Percentiles rank a stretch among this genome's conserved stretches.
phyloP scores from a whole-genome alignment of 2,888 invertebrate genomes.

The Drosophila diplacantha region DNA sequence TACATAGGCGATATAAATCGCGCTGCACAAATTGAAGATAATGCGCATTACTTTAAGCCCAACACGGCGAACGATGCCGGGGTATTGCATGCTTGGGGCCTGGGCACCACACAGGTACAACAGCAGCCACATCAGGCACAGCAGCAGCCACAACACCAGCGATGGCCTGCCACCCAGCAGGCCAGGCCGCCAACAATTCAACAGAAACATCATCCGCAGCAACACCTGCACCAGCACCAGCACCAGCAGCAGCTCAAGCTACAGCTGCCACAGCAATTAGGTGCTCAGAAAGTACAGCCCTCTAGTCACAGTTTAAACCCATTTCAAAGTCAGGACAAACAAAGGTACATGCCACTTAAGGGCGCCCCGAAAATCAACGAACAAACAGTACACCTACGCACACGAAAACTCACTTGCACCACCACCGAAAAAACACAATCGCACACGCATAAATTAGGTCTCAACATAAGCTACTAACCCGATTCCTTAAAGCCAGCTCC shows the following conservation, averaged over 20 bases:
- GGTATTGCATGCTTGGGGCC: conserved; percentile 82
- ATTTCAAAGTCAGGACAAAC: conserved; percentile 71
- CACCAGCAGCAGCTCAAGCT: conserved; percentile 50
- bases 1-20: conserved; percentile 81
- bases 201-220: conserved; percentile 45
- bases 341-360: conserved; percentile 67
- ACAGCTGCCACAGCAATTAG: conserved; percentile 48
- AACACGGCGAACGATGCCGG: conserved; percentile 79
- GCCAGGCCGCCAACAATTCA: conserved; percentile 52
- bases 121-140: conserved; percentile 57
- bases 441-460: conserved; percentile 10
- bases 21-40: conserved; percentile 79
- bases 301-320: conserved; percentile 77
- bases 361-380: conserved; percentile 6
- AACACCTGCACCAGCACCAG: conserved; percentile 51
- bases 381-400: conserved; percentile 11
- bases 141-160: conserved; percentile 43
- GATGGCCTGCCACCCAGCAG: conserved; percentile 64
- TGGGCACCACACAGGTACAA: conserved; percentile 77
- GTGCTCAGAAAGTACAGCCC: conserved; percentile 65
- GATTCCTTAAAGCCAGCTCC: not conserved
- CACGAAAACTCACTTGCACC: conserved; percentile 29
- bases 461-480: conserved; percentile 17
- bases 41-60: conserved; percentile 78
- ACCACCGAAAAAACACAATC: conserved; percentile 18